Base-by-base conservation (phyloP, 2,888 invertebrate species). In the Eristalinus sepulchralis region DNA sequence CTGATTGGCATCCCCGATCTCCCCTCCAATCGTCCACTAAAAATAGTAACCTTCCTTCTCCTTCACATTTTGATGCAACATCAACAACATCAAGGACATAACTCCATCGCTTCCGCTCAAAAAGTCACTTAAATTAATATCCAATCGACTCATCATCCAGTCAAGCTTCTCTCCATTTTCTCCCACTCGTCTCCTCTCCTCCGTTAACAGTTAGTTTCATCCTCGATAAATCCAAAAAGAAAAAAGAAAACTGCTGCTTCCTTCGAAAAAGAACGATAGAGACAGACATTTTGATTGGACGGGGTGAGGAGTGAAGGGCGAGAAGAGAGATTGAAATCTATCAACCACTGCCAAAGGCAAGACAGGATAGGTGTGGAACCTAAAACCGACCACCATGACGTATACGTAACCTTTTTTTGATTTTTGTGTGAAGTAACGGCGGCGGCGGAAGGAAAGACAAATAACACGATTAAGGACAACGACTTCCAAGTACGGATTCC, bases 381-480 rank as follows among this genome's bases (percentile, higher is more conserved):
- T 53, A 55, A 62, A n/a, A 39, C 3, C 36, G 27, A 64, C 47
- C 72, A 67, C 78, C 62, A 20, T 57, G 83, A 47, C 72, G 83
- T 78, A 83, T 64, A 59, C 78, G 72, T 78, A 27, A 53, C 53
- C 4, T 33, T 47, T 66, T 60, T 60, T 17, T 63, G 13, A 20
- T 17, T 63, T 63, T 20, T 31, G 33, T 10, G 13, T 63, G 31
- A 13, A 17, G 62, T 20, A n/a, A 10, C 57, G 24, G 10, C 34
- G n/a, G 0, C 34, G 36, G 13, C 22, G 13, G 33, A 39, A 47
- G 47, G 8, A 47, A 47, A 20, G 60, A 60, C 64, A 68, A 47
- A 83, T 78, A 83, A 86, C 79, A 79, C 83, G 73, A 83, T 86
- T 86, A 86, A 77, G 70, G 64, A 64, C 73, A 72, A 63, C 63